These are phyloP conservation scores for Diorhabda sublineata DNA, from an alignment of 1,140 invertebrate genomes.

Conservation along the genomic window DNA sequence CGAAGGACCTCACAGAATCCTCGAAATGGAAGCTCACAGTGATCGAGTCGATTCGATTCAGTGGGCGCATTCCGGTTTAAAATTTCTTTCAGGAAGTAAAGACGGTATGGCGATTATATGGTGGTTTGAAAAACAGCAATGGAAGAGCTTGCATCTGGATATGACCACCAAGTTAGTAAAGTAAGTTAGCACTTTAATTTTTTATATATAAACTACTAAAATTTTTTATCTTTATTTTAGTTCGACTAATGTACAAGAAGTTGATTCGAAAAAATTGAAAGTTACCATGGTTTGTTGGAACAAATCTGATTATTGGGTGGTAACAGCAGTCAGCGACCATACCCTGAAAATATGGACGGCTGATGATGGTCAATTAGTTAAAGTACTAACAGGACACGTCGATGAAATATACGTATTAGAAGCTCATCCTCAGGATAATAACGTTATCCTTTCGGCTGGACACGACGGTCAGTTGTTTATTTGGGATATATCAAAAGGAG, in stretches of 20 bases:
- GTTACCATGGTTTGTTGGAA: conserved; percentile 98
- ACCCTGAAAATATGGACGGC: conserved; percentile 87
- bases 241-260: conserved; percentile 51
- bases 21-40: conserved; percentile 83
- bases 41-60: conserved; percentile 95
- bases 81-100: conserved; percentile 93
- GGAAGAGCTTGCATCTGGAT: conserved; percentile 72
- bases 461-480: conserved; percentile 92
- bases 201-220: too few species aligned
- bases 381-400: conserved; percentile 71
- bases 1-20: conserved; percentile 64
- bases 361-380: conserved; percentile 59
- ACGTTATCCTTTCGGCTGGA: conserved; percentile 82
- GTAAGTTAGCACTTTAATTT: conserved; percentile 44
- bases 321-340: conserved; percentile 85
- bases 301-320: conserved; percentile 77
- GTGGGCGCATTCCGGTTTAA: conserved; percentile 81
- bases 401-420: conserved; percentile 95
- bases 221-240: conserved; percentile 37
- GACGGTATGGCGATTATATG: conserved; percentile 95
- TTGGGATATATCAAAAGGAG: conserved; percentile 77
- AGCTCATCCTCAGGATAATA: conserved; percentile 81
- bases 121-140: conserved; percentile 85
- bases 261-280: conserved; percentile 68
- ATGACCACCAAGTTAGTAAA: conserved; percentile 67